These are phyloP conservation scores for Hemistola chrysoprasaria DNA, from an alignment of 2,888 invertebrate genomes.

Conservation along the genomic window DNA sequence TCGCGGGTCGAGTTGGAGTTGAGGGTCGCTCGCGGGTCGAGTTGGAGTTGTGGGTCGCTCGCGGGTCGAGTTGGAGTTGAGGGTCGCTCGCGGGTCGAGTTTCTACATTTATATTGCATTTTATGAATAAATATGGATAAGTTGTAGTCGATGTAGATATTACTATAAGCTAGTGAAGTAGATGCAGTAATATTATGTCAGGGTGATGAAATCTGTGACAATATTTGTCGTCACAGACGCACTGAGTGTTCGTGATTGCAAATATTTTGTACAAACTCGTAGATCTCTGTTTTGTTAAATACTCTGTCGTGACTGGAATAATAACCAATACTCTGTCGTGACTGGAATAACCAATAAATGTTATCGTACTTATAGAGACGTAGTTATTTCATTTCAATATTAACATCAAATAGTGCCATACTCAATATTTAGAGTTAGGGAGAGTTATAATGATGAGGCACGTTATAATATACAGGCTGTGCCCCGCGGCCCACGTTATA, in stretches of 20 bases:
- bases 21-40: conserved; percentile 31
- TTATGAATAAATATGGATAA: conserved; percentile 7
- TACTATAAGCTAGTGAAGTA: background rate
- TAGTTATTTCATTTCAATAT: conserved; percentile 3
- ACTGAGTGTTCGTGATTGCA: too few species aligned
- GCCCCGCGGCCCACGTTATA: too few species aligned
- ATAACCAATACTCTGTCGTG: too few species aligned
- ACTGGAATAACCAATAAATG: background rate
- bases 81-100: conserved; percentile 35
- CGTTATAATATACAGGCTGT: too few species aligned
- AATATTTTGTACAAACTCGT: too few species aligned
- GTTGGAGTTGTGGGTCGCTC: too few species aligned
- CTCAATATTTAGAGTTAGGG: conserved; percentile 27
- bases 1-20: too few species aligned
- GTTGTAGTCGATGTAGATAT: background rate
- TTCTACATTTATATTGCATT: conserved; percentile 12
- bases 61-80: too few species aligned
- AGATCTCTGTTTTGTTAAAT: too few species aligned
- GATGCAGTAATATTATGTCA: background rate
- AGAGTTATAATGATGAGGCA: too few species aligned
- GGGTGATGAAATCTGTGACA: background rate
- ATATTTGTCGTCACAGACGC: background rate
- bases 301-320: too few species aligned
- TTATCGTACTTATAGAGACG: conserved; percentile 1
- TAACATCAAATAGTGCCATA: conserved; percentile 46